A percentile compares a stretch with the other conserved stretches of the same genome.
phyloP scores from a whole-genome alignment of 2,888 invertebrate species.

The Hypercompe scribonia region DNA sequence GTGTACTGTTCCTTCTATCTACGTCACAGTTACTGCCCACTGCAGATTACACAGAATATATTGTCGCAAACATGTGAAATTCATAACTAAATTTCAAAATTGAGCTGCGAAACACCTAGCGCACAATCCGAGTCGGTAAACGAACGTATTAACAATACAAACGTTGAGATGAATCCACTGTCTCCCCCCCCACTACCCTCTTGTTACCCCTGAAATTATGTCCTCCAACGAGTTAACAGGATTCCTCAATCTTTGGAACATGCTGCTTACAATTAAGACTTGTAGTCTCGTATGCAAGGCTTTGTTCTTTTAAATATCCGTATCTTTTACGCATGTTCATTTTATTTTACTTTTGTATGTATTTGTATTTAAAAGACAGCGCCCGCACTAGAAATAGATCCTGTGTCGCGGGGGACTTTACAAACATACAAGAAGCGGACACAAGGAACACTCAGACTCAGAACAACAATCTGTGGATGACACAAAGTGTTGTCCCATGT shows the following conservation, averaged over 20 bases:
- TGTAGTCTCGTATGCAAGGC: conserved; percentile 22
- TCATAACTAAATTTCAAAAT: conserved; percentile 5
- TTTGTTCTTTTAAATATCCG: not conserved
- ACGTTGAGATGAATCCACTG: conserved; percentile 20
- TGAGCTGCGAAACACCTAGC: conserved; percentile 14
- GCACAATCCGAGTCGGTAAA: conserved; percentile 42
- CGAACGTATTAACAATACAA: conserved; percentile 40
- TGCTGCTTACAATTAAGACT: conserved; percentile 37
- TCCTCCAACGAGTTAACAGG: conserved; percentile 46
- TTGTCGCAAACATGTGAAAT: not conserved
- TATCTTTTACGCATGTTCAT: not conserved
- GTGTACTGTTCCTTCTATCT: not conserved
- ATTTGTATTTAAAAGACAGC: too few relatives aligned
- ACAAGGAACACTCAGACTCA: too few relatives aligned
- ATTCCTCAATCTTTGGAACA: conserved; percentile 45
- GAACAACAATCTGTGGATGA: too few relatives aligned
- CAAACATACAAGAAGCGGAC: too few relatives aligned
- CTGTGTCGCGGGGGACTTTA: too few relatives aligned
- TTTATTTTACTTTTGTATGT: too few relatives aligned
- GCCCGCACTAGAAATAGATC: too few relatives aligned
- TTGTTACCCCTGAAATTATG: conserved; percentile 37
- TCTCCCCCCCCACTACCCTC: conserved; percentile 3
- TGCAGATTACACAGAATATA: not conserved
- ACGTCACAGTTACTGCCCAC: not conserved
- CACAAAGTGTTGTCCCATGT: too few relatives aligned